Conservation (phyloP, 2,888 invertebrate species). For the Mimachlamys varia region DNA sequence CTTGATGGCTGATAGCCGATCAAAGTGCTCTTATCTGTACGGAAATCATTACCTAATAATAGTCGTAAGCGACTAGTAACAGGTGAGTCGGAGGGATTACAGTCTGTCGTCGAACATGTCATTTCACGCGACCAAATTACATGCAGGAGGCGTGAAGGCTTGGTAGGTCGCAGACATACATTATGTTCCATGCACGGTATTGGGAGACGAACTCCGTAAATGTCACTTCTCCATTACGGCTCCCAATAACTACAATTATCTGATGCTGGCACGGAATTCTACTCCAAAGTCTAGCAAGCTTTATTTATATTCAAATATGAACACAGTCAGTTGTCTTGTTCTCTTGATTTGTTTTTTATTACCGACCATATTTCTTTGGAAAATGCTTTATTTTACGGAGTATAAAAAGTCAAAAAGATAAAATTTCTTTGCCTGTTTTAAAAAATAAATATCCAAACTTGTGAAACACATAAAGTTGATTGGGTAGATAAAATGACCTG, state of each 20-base stretch:
- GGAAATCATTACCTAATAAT: background rate
- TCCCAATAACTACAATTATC: conserved; percentile 23
- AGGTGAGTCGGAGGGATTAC: background rate
- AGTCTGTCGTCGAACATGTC: background rate
- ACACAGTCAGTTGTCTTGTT: background rate
- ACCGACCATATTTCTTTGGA: background rate
- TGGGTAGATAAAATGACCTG: background rate
- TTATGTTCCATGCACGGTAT: background rate
- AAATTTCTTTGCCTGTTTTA: background rate
- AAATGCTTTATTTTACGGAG: background rate
- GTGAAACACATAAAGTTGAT: background rate
- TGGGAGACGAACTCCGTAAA: background rate
- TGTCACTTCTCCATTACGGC: conserved; percentile 5
- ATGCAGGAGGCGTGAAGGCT: conserved; percentile 13
- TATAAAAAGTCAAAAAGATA: background rate
- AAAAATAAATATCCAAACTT: background rate
- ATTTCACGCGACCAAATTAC: background rate
- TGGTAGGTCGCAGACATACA: background rate
- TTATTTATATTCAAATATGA: background rate
- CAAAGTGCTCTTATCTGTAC: background rate
- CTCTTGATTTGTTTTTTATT: background rate
- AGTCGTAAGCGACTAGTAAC: background rate
- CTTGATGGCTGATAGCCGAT: background rate
- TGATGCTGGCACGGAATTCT: background rate
- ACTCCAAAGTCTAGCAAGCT: background rate